Evolutionary conservation across 2,888 invertebrate genomes (phyloP), one percentile per base, ranked within the genome.

Genomic region (Chloromyia formosa): DNA sequence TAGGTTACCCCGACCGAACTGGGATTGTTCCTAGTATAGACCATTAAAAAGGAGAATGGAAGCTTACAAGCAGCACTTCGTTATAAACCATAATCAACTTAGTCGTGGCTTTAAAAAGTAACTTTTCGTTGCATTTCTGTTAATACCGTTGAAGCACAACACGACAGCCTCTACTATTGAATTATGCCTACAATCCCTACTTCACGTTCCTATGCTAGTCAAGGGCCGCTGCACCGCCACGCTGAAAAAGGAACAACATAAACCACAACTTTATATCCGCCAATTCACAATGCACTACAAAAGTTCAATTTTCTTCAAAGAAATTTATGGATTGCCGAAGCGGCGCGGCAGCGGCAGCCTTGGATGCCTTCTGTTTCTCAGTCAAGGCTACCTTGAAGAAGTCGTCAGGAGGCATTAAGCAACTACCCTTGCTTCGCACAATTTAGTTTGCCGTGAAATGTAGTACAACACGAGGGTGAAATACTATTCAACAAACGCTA

Each of bases 271-370:
- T 71, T 71, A 71, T 71, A 56, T 71, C 56, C 56, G 56, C 35
- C 71, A 71, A 56, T 40, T 71, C 71, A 58, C 56, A 71, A 56
- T 71, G 18, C 40, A 35, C 53, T 42, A 40, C 56, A 58, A 71
- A 71, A 71, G 71, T 71, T 56, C 71, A 71, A 56, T 71, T 69
- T 71, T 58, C 71, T 71, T 71, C 58, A 71, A 71, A 35, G 58
- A 71, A 71, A 71, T 71, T 66, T 66, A 66, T 66, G 16, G 12
- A 45, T 66, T 35, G 27, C 27, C 27, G 7, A 35, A 35, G 27
- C 7, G 27, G 27, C 27, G 27, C 7, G 27, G 27, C 27, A 7
- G 27, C 27, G 7, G 7, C 27, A 35, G 7, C 27, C 3, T 35
- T 56, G 56, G 49, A 12, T 7, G 12, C 49, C 40, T 27, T 35